Conservation (phyloP, 2,113 vertebrate species). For the Boleophthalmus pectinirostris region DNA sequence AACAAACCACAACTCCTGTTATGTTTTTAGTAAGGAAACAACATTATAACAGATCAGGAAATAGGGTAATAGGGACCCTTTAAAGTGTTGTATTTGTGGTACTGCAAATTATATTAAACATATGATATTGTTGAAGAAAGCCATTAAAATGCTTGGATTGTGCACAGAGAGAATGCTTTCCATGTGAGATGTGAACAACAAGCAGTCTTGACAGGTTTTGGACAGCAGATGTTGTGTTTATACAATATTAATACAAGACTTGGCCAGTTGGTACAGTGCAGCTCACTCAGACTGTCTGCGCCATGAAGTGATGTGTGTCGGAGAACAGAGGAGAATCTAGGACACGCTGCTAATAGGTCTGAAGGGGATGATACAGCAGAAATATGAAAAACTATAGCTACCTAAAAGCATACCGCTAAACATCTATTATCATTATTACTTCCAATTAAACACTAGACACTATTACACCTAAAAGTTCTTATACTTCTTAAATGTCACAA, state of each 20-base stretch:
- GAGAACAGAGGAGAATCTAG: slow-evolving; percentile 26
- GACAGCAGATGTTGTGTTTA: slow-evolving; percentile 38
- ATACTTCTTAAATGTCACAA: not conserved
- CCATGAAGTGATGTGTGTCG: slow-evolving; percentile 22
- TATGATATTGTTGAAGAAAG: not conserved
- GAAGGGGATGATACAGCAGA: slow-evolving; percentile 36
- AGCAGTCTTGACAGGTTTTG: slow-evolving; percentile 12
- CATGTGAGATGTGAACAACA: slow-evolving; percentile 18
- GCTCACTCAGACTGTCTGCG: slow-evolving; percentile 7
- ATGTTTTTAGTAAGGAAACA: too few relatives aligned
- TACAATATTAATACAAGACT: slow-evolving; percentile 40
- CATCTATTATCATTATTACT: slow-evolving; percentile 32
- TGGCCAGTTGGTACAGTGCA: slow-evolving; percentile 25
- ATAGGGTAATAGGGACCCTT: too few relatives aligned
- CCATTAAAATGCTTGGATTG: not conserved
- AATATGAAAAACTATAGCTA: slow-evolving; percentile 25
- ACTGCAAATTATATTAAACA: too few relatives aligned
- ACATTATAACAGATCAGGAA: too few relatives aligned
- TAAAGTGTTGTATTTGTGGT: not conserved
- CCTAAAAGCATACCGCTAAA: slow-evolving; percentile 17
- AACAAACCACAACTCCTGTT: too few relatives aligned
- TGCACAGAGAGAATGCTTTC: not conserved
- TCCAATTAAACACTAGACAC: slow-evolving; percentile 9
- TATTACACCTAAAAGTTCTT: slow-evolving; percentile 3
- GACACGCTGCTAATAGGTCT: slow-evolving; percentile 29